Evolutionary conservation across 2,888 invertebrate genomes (phyloP), one percentile per base, ranked within the genome.

Genomic region (Hedya salicella): DNA sequence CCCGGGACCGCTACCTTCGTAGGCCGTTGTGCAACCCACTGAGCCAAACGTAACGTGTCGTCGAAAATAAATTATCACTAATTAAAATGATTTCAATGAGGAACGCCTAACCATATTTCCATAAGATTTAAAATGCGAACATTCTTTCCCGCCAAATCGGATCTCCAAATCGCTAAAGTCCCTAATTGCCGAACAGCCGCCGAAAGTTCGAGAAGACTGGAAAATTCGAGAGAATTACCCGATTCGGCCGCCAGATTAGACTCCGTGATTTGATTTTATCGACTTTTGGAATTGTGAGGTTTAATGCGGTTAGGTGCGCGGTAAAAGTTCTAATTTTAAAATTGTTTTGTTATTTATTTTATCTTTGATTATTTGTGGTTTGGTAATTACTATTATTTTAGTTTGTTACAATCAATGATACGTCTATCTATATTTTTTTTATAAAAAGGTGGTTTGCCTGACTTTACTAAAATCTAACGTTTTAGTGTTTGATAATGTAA

Each of bases 131-230:
- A 61, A 66, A 61, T 61, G 40, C 42, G 49, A 54, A 61, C 48
- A 60, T 53, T 66, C 48, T 61, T 60, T 53, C 50, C 32, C 53
- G 53, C 65, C 42, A 65, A 65, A 68, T 68, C 68, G 48, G 65
- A 60, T 60, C 53, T 50, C 76, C 73, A 77, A 75, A 75, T 78
- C 75, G 77, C 78, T 75, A 76, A 78, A 76, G 71, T 69, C 69
- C 67, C 73, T 77, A 76, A 76, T 77, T 77, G 75, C 71, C 69
- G 57, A 69, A 62, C 69, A 69, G 67, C 70, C 46, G 52, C 50
- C 36, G 48, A 68, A 61, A 68, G 65, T 68, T 68, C 54, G 59
- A 30, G 65, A 59, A 61, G 66, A 61, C 57, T 65, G 65, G 61
- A 68, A 68, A 68, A 59, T 68, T 68, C 60, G 61, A 65, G 60